These are phyloP conservation scores for Triplophysa yarkandensis DNA, from an alignment of 2,797 vertebrate species.

Conservation along the genomic window DNA sequence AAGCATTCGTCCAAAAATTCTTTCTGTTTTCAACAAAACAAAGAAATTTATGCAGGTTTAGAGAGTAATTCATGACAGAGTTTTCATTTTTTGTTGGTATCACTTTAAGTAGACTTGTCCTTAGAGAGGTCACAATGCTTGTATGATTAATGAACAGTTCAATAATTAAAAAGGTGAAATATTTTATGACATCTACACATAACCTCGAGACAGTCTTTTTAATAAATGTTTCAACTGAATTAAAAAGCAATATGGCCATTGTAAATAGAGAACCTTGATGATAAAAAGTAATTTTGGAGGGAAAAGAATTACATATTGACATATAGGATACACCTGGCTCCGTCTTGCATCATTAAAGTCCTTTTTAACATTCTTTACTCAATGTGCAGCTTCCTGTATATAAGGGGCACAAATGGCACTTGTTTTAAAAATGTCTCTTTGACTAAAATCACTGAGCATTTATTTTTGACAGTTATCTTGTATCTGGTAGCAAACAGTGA, in stretches of 20 bases:
- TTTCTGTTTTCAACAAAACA: no score
- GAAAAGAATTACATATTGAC: no score
- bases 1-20: no score
- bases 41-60: no score
- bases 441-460: background rate
- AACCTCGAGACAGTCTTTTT: background rate
- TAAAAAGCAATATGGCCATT: no score
- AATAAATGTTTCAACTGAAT: no score
- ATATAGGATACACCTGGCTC: background rate
- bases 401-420: background rate
- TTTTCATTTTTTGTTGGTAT: no score
- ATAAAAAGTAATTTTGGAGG: no score
- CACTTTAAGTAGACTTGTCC: background rate
- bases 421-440: background rate
- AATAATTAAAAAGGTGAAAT: background rate
- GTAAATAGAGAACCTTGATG: no score
- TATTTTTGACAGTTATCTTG: background rate
- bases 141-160: background rate
- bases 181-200: background rate
- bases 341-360: background rate
- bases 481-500: constrained; percentile 21
- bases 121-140: background rate
- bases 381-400: background rate
- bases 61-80: no score
- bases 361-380: background rate